Conservation (phyloP, 2,113 vertebrate genomes). For the Ptilonorhynchus violaceus region DNA sequence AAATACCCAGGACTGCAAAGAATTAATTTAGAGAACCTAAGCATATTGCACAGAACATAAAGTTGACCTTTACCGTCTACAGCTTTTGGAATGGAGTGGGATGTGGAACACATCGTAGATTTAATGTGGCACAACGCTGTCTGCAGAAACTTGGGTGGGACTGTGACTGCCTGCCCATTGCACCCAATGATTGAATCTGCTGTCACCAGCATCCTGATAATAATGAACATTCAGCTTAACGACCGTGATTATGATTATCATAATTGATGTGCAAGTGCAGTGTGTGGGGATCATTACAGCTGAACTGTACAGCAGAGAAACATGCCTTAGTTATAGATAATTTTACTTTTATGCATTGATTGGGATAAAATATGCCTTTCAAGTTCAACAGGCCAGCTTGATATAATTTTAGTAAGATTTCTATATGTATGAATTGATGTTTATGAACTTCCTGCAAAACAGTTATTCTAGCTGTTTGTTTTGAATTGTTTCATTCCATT, state of each 20-base stretch:
- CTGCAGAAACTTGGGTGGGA: conserved; percentile 81
- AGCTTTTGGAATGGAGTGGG: conserved; percentile 78
- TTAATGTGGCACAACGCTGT: conserved; percentile 81
- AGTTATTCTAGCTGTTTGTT: conserved; percentile 62
- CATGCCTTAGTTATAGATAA: conserved; percentile 73
- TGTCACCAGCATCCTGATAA: conserved; percentile 83
- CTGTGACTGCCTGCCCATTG: conserved; percentile 72
- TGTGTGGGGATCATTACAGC: conserved; percentile 79
- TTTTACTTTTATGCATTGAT: conserved; percentile 76
- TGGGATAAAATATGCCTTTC: conserved; percentile 76
- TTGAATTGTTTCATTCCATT: conserved; percentile 67
- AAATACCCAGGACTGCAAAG: conserved; percentile 68
- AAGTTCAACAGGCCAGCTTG: conserved; percentile 61
- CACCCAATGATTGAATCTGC: conserved; percentile 82
- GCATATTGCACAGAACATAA: conserved; percentile 86
- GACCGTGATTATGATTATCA: conserved; percentile 87
- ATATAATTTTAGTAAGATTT: conserved; percentile 62
- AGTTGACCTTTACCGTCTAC: conserved; percentile 81
- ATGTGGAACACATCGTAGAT: conserved; percentile 77
- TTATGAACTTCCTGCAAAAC: conserved; percentile 42
- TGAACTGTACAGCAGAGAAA: conserved; percentile 75
- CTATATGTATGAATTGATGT: conserved; percentile 32
- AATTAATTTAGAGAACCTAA: conserved; percentile 81
- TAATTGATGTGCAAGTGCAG: conserved; percentile 85
- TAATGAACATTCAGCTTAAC: conserved; percentile 88